Evolutionary conservation across 1,140 invertebrate genomes (phyloP).

Genomic region (Geopemphigus sp.): DNA sequence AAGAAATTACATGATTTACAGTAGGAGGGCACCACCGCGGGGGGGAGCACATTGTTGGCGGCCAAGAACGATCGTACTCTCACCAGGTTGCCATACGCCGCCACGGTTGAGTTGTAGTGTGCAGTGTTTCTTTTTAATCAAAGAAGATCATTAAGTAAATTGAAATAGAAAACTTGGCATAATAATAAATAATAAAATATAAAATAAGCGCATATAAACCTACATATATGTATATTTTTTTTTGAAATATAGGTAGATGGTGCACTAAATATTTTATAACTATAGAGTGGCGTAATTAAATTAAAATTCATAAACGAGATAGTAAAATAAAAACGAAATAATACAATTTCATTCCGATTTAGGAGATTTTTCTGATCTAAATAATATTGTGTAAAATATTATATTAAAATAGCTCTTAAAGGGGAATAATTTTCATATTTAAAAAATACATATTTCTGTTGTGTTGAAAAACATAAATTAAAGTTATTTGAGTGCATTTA

Average conservation of each 20-base stretch:
- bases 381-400: not conserved
- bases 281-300: not conserved
- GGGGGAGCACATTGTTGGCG: constrained; percentile 35
- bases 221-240: too few species aligned
- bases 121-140: constrained; percentile 17
- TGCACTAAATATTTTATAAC: not conserved
- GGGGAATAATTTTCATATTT: not conserved
- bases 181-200: not conserved
- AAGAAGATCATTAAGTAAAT: constrained; percentile 48
- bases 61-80: not conserved
- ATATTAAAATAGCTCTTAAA: not conserved
- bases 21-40: constrained; percentile 13
- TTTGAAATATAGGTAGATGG: not conserved
- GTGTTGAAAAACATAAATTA: too few species aligned
- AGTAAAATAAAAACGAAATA: not conserved
- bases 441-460: too few species aligned
- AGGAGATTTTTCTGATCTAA: not conserved
- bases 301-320: constrained; percentile 2
- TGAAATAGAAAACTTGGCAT: constrained; percentile 32
- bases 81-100: not conserved
- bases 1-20: constrained; percentile 46
- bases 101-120: not conserved
- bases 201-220: not conserved
- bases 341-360: not conserved
- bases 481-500: too few species aligned